A percentile compares a stretch with the other conserved stretches of the same genome.
Evolutionary conservation across 2,113 vertebrate genomes (phyloP).

Genomic region (Poeciliopsis retropinna): DNA sequence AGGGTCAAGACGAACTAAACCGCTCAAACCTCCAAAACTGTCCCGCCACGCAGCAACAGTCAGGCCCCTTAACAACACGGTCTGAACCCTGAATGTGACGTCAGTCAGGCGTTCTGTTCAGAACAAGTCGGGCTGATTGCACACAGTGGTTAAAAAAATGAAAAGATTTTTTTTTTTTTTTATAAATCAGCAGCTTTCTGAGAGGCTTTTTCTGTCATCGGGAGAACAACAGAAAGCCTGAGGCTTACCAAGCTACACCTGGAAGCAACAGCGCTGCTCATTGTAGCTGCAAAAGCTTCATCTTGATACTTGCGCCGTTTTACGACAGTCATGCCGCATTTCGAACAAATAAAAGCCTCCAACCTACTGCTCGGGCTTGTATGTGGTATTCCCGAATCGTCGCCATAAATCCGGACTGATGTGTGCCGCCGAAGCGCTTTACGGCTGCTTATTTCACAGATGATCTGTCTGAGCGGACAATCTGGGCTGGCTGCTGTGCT

Average conservation of each 20-base stretch:
- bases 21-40: constrained; percentile 22
- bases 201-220: constrained; percentile 23
- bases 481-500: constrained; percentile 14
- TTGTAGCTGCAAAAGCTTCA: constrained; percentile 40
- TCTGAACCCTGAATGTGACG: constrained; percentile 33
- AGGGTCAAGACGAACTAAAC: neutral
- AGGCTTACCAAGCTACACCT: constrained; percentile 35
- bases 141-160: neutral
- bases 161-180: too few relatives aligned
- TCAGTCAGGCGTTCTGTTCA: constrained; percentile 23
- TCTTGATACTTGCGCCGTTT: constrained; percentile 56
- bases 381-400: constrained; percentile 35
- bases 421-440: constrained; percentile 35
- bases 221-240: constrained; percentile 58
- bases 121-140: neutral
- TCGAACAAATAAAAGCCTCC: constrained; percentile 48
- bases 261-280: constrained; percentile 24
- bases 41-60: neutral
- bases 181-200: constrained; percentile 8
- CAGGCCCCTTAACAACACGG: constrained; percentile 23
- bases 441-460: constrained; percentile 60
- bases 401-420: constrained; percentile 55
- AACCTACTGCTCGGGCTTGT: constrained; percentile 17
- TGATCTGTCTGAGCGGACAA: constrained; percentile 59
- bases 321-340: constrained; percentile 48